Evolutionary conservation across 2,797 vertebrate species (phyloP).

Genomic region (Anguilla megastoma): DNA sequence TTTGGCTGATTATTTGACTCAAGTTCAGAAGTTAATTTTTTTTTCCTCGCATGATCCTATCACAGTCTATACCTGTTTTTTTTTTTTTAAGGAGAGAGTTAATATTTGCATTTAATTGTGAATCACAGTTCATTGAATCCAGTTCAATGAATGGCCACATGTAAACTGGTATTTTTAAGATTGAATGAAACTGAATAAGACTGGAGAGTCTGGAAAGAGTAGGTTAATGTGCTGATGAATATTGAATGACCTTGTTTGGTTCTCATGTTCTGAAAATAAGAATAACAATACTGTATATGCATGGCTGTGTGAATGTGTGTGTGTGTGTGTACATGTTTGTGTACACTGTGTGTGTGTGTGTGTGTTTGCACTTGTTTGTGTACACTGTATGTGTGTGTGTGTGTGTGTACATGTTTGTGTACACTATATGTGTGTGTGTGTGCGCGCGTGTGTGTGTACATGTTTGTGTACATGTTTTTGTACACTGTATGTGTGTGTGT

Average conservation of each 20-base stretch:
- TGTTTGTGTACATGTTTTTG: too few relatives aligned
- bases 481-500: too few relatives aligned
- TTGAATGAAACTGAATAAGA: not conserved
- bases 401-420: not conserved
- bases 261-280: not conserved
- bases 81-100: too few relatives aligned
- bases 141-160: not conserved
- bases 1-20: too few relatives aligned
- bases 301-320: not conserved
- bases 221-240: not conserved
- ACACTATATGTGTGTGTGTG: not conserved
- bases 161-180: not conserved
- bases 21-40: too few relatives aligned
- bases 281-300: not conserved
- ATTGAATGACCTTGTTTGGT: not conserved
- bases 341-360: too few relatives aligned
- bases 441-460: not conserved
- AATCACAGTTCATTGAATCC: not conserved
- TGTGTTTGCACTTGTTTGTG: not conserved
- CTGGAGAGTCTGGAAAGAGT: not conserved
- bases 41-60: too few relatives aligned
- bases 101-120: not conserved
- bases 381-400: not conserved
- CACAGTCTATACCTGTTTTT: too few relatives aligned
- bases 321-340: not conserved